A percentile compares a stretch with the other conserved stretches of the same genome.
These are phyloP conservation scores for Gastrophryne carolinensis DNA, from an alignment of 2,797 vertebrate species.

Conservation along the genomic window DNA sequence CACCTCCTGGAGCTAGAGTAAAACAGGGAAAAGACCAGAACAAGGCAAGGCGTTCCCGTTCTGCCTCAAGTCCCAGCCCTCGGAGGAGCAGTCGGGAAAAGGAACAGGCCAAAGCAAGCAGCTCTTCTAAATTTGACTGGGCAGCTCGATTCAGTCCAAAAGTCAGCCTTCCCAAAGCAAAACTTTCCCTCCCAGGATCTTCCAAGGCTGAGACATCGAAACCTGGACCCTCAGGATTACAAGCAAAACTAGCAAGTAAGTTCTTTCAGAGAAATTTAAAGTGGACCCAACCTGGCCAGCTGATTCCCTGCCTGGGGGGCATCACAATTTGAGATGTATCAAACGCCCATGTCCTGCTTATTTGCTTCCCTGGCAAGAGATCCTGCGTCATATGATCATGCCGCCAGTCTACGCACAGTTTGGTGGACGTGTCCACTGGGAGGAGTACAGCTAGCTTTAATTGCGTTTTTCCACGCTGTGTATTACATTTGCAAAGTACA, in stretches of 20 bases:
- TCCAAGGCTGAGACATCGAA: constrained; percentile 98
- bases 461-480: no score
- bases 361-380: no score
- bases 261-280: constrained; percentile 53
- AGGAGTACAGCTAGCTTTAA: no score
- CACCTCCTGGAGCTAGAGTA: constrained; percentile 88
- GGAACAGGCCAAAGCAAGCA: constrained; percentile 89
- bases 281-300: no score
- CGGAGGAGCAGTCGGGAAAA: constrained; percentile 92
- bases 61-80: constrained; percentile 95
- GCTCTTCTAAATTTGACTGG: constrained; percentile 99
- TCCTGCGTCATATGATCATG: no score
- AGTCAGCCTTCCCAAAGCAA: constrained; percentile 98
- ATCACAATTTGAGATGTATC: background rate
- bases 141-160: constrained; percentile 97
- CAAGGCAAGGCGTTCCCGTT: constrained; percentile 93
- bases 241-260: constrained; percentile 99
- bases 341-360: no score
- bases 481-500: no score
- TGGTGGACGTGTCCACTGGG: no score
- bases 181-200: constrained; percentile 96
- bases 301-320: background rate
- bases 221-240: constrained; percentile 98
- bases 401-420: no score
- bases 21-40: constrained; percentile 99